Conservation (phyloP, 2,888 invertebrate genomes). For the Gymnoscelis rufifasciata region DNA sequence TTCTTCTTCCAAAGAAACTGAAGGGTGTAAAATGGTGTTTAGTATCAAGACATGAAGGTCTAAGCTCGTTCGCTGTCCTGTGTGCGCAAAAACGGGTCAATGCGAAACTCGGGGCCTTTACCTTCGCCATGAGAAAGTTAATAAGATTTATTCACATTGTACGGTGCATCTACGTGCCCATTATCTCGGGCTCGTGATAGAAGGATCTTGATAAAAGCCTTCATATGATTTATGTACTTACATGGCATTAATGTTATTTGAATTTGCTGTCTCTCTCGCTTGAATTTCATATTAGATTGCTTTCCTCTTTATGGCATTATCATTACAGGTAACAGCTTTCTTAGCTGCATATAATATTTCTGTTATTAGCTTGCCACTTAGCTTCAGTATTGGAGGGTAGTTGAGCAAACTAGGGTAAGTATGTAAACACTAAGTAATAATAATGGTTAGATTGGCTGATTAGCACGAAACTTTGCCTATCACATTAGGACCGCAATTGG, state of each 20-base stretch:
- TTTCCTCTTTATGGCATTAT: background rate
- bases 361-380: no score
- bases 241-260: background rate
- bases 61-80: conserved; percentile 13
- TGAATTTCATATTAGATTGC: background rate
- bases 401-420: background rate
- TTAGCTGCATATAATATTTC: no score
- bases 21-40: no score
- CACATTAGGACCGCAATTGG: background rate
- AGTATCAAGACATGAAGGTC: conserved; percentile 20
- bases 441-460: no score
- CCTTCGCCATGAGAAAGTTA: conserved; percentile 49
- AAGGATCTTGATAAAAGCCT: conserved; percentile 17
- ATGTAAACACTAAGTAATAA: no score
- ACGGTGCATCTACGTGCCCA: conserved; percentile 27
- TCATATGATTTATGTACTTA: background rate
- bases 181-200: conserved; percentile 20
- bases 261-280: background rate
- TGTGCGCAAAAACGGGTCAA: conserved; percentile 56
- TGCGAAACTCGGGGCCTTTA: conserved; percentile 58
- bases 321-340: no score
- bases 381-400: no score
- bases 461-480: no score
- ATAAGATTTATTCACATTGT: conserved; percentile 41
- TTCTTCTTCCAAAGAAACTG: no score